Evolutionary conservation across 2,797 vertebrate species (phyloP), one percentile per base, ranked within the genome.

Genomic region (Halcyon leucocephala): DNA sequence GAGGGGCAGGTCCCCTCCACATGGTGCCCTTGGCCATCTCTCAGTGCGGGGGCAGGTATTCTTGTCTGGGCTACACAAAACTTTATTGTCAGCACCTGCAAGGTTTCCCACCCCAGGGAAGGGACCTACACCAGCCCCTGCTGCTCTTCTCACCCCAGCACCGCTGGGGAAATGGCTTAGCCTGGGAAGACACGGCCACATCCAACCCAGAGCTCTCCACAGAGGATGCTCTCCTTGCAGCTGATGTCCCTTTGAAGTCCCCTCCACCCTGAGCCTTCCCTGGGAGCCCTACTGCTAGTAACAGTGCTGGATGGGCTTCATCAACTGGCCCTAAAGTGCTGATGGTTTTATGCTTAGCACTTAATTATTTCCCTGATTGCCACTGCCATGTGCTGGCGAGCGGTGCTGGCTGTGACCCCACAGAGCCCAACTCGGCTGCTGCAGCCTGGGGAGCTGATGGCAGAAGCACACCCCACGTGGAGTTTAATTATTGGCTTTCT

Each of bases 401-500:
- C 12, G 8, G 73, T 2, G 57, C 77, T 92, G 91, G 91, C 92
- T 55, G 76, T 78, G 94, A 94, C 95, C 96, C 86, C 2, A 4
- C 41, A 3, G 44, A 77, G 79, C 41, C 72, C 7, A 7, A 5
- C 37, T 52, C 69, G 7, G 21, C 90, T 35, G 62, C 86, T 21
- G 69, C 90, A 72, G 93, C 81, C 93, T 9, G 31, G 52, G 73
- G 71, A 93, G 91, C 83, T 89, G 39, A 93, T 87, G 90, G 90
- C 93, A 97, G 95, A 72, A 93, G 83, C 79, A 71, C 3, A 7
- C 81, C 93, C 89, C 93, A 93, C 93, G 79, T 81, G 86, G 92
- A 94, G 87, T 77, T 94, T 94, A 96, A 95, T 97, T 95, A 96
- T 86, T 96, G 95, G 91, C 89, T 95, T 94, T 96, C 88, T 92